Conservation (phyloP, 1,140 invertebrate species). For the Neodiprion virginianus region DNA sequence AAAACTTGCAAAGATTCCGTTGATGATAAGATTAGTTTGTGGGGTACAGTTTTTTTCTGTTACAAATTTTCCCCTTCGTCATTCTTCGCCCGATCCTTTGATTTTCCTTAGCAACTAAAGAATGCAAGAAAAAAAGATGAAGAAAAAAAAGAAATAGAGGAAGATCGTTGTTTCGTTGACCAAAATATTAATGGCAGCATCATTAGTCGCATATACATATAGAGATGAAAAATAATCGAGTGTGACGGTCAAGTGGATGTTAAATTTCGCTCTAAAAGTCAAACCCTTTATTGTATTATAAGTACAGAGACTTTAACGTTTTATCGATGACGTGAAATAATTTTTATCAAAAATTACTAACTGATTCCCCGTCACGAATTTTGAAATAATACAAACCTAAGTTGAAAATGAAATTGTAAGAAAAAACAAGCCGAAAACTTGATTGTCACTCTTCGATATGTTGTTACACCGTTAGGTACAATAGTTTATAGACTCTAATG, state of each 20-base stretch:
- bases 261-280: too few relatives aligned
- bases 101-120: not conserved
- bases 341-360: too few relatives aligned
- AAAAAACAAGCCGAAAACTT: conserved; percentile 2
- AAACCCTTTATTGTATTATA: too few relatives aligned
- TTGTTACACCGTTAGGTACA: not conserved
- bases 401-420: not conserved
- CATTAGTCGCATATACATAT: not conserved
- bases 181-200: too few relatives aligned
- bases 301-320: too few relatives aligned
- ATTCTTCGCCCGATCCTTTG: not conserved
- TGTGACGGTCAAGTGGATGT: not conserved
- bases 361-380: too few relatives aligned
- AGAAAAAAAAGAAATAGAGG: not conserved
- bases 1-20: conserved; percentile 3
- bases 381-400: not conserved
- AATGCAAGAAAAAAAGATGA: not conserved
- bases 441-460: not conserved
- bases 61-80: not conserved
- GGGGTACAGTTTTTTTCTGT: not conserved
- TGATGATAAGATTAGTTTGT: not conserved
- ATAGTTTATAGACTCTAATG: not conserved
- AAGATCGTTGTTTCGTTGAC: not conserved
- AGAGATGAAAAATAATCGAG: not conserved
- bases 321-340: not conserved